Evolutionary conservation across 1,140 invertebrate genomes (phyloP).

Genomic region (Mamestra configurata): DNA sequence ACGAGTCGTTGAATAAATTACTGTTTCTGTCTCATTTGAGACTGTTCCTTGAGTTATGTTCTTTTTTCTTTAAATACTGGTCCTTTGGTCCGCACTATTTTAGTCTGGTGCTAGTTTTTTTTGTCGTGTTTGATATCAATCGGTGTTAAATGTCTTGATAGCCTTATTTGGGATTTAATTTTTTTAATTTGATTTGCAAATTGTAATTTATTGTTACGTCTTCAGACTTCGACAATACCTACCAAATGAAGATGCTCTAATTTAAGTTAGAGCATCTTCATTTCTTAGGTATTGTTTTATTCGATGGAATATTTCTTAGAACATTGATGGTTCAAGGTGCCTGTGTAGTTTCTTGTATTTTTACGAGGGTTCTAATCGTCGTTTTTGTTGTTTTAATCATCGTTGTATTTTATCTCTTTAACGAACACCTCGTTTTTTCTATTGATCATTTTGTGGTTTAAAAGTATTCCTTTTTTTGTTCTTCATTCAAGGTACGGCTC

Average conservation of each 20-base stretch:
- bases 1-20: slow-evolving; percentile 50
- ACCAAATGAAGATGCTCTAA: too few species aligned
- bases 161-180: neutral
- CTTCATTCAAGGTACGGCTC: neutral
- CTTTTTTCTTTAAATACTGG: slow-evolving; percentile 6
- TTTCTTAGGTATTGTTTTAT: neutral
- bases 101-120: neutral
- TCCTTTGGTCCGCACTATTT: slow-evolving; percentile 9
- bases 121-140: neutral
- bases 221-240: neutral
- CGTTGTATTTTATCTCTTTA: neutral
- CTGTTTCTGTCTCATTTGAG: neutral
- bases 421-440: neutral
- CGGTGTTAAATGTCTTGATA: slow-evolving; percentile 4
- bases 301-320: neutral
- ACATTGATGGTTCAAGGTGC: slow-evolving; percentile 3
- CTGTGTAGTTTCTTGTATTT: slow-evolving; percentile 1
- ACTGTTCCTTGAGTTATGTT: neutral
- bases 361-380: neutral
- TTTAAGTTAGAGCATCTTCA: neutral
- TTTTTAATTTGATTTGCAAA: neutral
- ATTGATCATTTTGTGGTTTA: neutral
- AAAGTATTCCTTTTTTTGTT: neutral
- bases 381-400: slow-evolving; percentile 10
- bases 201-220: neutral